A percentile compares a stretch with the other conserved stretches of the same genome.
Evolutionary conservation across 2,888 invertebrate genomes (phyloP).

Genomic region (Vandiemenella viatica): DNA sequence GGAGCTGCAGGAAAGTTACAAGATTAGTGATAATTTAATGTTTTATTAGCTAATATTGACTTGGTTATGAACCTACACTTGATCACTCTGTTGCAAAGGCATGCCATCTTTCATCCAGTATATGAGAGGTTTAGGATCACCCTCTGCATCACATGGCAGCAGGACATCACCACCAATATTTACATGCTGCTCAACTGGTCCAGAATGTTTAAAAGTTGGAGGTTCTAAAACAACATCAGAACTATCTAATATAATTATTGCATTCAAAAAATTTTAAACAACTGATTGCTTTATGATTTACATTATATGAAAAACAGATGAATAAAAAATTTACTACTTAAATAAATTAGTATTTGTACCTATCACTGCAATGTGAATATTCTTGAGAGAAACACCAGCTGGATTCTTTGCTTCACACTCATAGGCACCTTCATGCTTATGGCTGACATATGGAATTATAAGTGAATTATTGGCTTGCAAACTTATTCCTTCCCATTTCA

Average conservation of each 20-base stretch:
- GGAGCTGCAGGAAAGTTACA: no score
- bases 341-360: no score
- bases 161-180: conserved; percentile 23
- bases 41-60: no score
- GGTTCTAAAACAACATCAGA: conserved; percentile 9
- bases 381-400: conserved; percentile 32
- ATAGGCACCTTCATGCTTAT: conserved; percentile 25
- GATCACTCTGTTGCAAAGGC: no score
- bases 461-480: conserved; percentile 8
- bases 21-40: no score
- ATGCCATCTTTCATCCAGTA: conserved; percentile 32
- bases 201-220: conserved; percentile 7
- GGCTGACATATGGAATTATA: conserved; percentile 5
- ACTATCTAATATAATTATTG: neutral
- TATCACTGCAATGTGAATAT: conserved; percentile 30
- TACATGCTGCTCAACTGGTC: conserved; percentile 3
- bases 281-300: no score
- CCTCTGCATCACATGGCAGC: conserved; percentile 29
- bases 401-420: conserved; percentile 35
- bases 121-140: conserved; percentile 30
- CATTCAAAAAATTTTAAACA: neutral
- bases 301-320: no score
- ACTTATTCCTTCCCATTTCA: conserved; percentile 10
- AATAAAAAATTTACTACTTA: no score
- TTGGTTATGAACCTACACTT: no score